Evolutionary conservation across 2,113 vertebrate species (phyloP).

Genomic region (Oreochromis niloticus): DNA sequence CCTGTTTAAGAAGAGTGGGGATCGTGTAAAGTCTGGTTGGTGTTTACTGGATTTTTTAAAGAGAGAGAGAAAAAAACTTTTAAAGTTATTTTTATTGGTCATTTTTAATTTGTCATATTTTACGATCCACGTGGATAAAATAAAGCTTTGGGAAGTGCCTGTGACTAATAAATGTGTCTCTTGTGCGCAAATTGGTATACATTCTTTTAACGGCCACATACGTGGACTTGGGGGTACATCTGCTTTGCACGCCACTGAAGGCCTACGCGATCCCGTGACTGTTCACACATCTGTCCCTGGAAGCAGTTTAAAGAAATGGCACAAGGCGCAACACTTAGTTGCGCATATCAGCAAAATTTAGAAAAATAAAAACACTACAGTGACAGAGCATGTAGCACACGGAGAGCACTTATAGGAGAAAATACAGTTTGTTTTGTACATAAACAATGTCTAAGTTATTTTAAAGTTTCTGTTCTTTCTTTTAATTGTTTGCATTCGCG

Average conservation of each 20-base stretch:
- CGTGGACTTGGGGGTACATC: neutral
- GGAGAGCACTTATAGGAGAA: neutral
- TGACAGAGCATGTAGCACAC: neutral
- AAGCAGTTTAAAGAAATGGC: neutral
- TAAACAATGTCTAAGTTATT: neutral
- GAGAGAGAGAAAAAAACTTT: neutral
- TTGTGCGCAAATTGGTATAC: neutral
- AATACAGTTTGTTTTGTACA: neutral
- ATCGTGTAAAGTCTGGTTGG: neutral
- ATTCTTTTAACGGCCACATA: neutral
- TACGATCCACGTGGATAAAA: neutral
- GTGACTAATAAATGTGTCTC: neutral
- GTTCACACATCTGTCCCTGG: neutral
- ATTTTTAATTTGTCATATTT: neutral
- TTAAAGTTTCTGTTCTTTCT: neutral
- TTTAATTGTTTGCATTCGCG: neutral
- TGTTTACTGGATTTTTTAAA: neutral
- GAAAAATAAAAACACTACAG: neutral
- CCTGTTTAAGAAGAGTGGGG: neutral
- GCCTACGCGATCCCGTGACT: neutral
- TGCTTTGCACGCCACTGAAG: neutral
- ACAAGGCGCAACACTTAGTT: neutral
- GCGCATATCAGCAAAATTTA: neutral
- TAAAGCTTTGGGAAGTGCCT: accelerated
- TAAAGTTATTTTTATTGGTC: neutral